Base-by-base conservation (phyloP, 2,113 vertebrate genomes). In the Phyllostomus hastatus region DNA sequence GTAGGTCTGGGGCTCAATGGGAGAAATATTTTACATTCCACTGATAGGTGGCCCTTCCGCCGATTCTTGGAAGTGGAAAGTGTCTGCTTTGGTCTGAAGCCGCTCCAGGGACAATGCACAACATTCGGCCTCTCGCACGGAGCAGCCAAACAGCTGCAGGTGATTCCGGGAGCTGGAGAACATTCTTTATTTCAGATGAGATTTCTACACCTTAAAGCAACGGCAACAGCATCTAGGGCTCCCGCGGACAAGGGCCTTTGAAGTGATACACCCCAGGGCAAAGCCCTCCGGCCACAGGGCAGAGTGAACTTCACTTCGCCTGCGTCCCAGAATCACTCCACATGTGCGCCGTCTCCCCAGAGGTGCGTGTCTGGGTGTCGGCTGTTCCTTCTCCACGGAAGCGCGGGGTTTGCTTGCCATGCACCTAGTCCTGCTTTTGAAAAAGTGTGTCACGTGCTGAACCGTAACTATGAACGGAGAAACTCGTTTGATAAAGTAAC, bases 61-160 rank as follows among this genome's bases (percentile, higher is more conserved):
- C 57, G 81, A 78, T 82, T 90, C 54, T 80, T 50, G 50, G 28
- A 88, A 72, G 61, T 41, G 24, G 91, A 78, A 96, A 96, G 79
- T 22, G 80, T 38, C 76, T 92, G 72, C 95, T 96, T 94, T 75
- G 96, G 87, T 73, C 75, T 95, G 83, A 85, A 88, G 87, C 16
- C 94, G 57, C 66, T 97, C 95, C 86, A 59, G 92, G 50, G 80
- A 88, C 86, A 52, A 8, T 73, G 64, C 11, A 26, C 28, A 69
- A 84, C 54, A 88, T 76, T 86, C 78, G n/a, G 14, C 93, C 82
- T 95, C 70, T 80, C 70, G 41, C 24, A 76, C 43, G 4, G 54
- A 92, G 67, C 35, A 81, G 96, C 93, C 38, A 97, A 76, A 88
- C 96, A 97, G 95, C 96, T 97, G 96, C 78, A 85, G 92, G 81